Conservation (phyloP, 2,888 invertebrate species). For the Tromatobia lineatoria region DNA sequence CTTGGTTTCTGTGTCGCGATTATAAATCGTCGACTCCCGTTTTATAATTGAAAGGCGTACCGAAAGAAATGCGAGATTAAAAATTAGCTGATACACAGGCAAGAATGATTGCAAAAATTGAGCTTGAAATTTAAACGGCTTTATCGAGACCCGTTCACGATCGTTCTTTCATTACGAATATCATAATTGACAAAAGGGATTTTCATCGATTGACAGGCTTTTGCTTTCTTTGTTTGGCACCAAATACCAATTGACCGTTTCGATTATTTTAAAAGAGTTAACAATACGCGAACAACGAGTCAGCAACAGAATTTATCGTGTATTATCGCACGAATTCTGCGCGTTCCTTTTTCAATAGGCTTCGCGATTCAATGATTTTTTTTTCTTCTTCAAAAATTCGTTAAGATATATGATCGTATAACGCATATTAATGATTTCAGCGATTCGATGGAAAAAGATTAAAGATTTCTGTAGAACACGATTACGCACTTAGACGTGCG, state of each 20-base stretch:
- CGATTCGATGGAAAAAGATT: conserved; percentile 15
- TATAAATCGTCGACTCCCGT: conserved; percentile 32
- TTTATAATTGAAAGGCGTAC: conserved; percentile 18
- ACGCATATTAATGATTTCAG: not conserved
- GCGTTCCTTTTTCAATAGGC: not conserved
- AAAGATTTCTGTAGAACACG: conserved; percentile 11
- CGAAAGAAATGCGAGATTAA: conserved; percentile 21
- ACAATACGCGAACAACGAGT: conserved; percentile 7
- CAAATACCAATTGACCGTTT: conserved; percentile 6
- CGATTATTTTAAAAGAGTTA: not conserved
- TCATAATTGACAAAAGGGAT: conserved; percentile 77
- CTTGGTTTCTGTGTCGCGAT: conserved; percentile 5
- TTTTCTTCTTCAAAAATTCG: conserved; percentile 7
- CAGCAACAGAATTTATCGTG: not conserved
- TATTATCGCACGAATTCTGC: not conserved
- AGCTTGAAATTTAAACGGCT: conserved; percentile 64
- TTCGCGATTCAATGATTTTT: not conserved
- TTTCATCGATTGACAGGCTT: conserved; percentile 51
- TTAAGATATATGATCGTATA: conserved; percentile 16
- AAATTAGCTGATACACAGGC: conserved; percentile 18
- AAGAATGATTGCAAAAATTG: conserved; percentile 69
- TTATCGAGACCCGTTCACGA: conserved; percentile 27
- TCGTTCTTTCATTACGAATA: conserved; percentile 55
- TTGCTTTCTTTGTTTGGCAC: conserved; percentile 30
- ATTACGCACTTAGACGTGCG: not conserved